phyloP scores from a whole-genome alignment of 2,113 vertebrate species.

The Apaloderma vittatum region DNA sequence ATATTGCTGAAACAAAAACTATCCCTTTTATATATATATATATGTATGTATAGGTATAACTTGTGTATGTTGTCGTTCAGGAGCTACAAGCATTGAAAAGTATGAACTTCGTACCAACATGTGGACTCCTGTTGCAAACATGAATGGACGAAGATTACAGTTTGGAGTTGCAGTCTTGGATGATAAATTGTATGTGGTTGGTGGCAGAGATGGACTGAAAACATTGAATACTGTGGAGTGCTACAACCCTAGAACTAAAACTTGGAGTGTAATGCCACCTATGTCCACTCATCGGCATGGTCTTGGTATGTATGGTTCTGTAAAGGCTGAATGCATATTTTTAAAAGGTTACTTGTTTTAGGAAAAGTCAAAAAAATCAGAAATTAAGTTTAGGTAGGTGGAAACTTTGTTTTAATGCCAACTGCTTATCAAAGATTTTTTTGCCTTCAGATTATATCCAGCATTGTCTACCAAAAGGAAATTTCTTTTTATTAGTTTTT shows the following conservation, averaged over 20 bases:
- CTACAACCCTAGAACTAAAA: constrained; percentile 95
- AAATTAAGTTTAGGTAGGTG: background rate
- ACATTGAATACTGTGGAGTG: constrained; percentile 97
- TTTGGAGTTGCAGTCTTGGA: constrained; percentile 95
- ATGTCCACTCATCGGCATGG: constrained; percentile 98
- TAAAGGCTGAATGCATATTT: background rate
- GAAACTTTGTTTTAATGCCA: background rate
- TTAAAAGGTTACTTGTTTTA: background rate
- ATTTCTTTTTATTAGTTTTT: background rate
- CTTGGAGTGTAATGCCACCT: constrained; percentile 97
- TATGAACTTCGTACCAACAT: constrained; percentile 94
- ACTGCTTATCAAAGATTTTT: background rate
- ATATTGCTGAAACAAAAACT: background rate
- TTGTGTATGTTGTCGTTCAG: constrained; percentile 72
- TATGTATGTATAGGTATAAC: background rate
- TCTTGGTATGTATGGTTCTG: constrained; percentile 83
- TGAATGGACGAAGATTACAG: constrained; percentile 96
- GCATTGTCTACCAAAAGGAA: background rate
- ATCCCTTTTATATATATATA: too few species aligned
- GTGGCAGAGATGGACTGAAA: constrained; percentile 95
- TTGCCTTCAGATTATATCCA: background rate
- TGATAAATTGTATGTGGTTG: constrained; percentile 94
- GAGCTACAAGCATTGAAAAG: constrained; percentile 97
- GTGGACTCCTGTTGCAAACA: constrained; percentile 94
- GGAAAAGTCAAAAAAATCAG: background rate